A percentile compares a stretch with the other conserved stretches of the same genome.
Conservation (phyloP, 2,797 vertebrate genomes). For the Furcifer pardalis region DNA sequence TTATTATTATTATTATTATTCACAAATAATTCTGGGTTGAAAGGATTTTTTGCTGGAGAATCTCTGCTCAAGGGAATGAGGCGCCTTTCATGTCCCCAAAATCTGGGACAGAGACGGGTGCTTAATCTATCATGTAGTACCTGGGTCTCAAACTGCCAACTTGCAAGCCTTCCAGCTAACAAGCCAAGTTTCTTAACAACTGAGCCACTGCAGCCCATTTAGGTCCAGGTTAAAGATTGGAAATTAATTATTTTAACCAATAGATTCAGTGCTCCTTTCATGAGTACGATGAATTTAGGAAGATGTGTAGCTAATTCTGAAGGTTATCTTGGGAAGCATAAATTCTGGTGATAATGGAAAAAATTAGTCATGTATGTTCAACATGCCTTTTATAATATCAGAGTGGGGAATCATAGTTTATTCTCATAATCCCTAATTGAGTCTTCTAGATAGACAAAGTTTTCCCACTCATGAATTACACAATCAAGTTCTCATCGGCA, state of each 20-base stretch:
- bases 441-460: neutral
- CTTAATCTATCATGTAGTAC: no score
- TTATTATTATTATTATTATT: no score
- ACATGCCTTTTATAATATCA: neutral
- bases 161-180: no score
- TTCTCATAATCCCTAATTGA: neutral
- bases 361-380: neutral
- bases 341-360: neutral
- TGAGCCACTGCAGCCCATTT: no score
- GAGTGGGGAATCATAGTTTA: neutral
- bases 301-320: neutral
- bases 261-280: neutral
- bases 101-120: no score
- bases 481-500: neutral
- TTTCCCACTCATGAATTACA: neutral
- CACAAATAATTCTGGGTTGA: no score
- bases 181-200: no score
- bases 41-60: no score
- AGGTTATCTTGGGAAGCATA: neutral
- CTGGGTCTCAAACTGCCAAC: no score
- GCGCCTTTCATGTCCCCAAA: no score
- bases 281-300: neutral
- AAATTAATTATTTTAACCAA: neutral
- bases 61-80: no score
- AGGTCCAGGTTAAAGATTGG: neutral